Percentiles rank a stretch among this genome's conserved stretches.
phyloP scores from a whole-genome alignment of 2,113 vertebrate genomes.

The Callocephalon fimbriatum region DNA sequence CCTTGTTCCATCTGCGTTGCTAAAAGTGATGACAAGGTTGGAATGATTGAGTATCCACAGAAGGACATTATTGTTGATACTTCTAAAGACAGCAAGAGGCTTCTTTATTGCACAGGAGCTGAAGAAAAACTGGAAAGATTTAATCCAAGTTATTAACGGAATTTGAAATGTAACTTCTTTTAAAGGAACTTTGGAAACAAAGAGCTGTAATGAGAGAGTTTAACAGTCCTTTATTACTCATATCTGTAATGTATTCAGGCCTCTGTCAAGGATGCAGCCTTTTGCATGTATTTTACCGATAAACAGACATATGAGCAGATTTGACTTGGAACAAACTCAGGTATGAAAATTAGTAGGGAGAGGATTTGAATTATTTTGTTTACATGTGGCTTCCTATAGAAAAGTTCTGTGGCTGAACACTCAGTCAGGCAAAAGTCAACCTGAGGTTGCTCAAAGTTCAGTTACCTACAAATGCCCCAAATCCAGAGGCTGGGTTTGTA shows the following conservation, averaged over 20 bases:
- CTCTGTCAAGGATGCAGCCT: not conserved
- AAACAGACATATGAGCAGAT: not conserved
- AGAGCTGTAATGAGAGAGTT: not conserved
- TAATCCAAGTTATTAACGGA: not conserved
- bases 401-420: not conserved
- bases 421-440: not conserved
- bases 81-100: not conserved
- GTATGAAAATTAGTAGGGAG: not conserved
- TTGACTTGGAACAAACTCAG: not conserved
- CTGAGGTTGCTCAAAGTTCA: not conserved
- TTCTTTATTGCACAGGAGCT: not conserved
- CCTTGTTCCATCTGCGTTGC: not conserved
- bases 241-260: not conserved
- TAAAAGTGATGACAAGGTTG: not conserved
- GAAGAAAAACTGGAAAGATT: constrained; percentile 2
- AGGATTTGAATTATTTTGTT: not conserved
- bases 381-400: not conserved
- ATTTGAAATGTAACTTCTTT: not conserved
- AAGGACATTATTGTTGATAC: not conserved
- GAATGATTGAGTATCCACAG: not conserved
- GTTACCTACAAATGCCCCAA: not conserved
- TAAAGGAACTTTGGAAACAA: not conserved
- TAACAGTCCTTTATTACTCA: not conserved
- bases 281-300: not conserved
- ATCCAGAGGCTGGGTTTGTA: not conserved